A percentile compares a stretch with the other conserved stretches of the same genome.
These are phyloP conservation scores for Drosophila peninsularis DNA, from an alignment of 2,888 invertebrate species.

Conservation along the genomic window DNA sequence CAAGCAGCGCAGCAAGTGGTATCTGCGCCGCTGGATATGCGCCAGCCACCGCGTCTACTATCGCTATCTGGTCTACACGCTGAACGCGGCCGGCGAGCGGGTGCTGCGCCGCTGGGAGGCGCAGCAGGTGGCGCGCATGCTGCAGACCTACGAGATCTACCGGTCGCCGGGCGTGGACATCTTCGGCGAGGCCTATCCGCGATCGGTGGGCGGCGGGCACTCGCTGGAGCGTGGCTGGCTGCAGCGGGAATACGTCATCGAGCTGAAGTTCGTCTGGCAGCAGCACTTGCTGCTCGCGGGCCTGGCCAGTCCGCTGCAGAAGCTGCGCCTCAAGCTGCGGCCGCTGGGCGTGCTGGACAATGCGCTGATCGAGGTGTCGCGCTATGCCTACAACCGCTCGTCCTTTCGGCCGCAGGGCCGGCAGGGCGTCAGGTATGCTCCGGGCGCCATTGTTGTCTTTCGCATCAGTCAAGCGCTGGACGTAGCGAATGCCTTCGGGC, in stretches of 20 bases:
- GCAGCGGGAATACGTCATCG: constrained; percentile 89
- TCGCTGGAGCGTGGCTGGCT: constrained; percentile 92
- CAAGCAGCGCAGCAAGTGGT: constrained; percentile 86
- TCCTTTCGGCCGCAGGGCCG: constrained; percentile 55
- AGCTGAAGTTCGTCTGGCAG: constrained; percentile 90
- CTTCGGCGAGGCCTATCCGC: constrained; percentile 70
- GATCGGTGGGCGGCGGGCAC: constrained; percentile 62
- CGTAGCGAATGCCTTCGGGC: constrained; percentile 57
- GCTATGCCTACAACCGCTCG: constrained; percentile 69
- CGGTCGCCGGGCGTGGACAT: constrained; percentile 59
- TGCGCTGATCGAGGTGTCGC: constrained; percentile 69
- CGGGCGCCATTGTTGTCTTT: constrained; percentile 67
- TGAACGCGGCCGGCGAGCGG: constrained; percentile 67
- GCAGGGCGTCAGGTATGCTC: constrained; percentile 64
- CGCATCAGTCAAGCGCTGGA: constrained; percentile 69
- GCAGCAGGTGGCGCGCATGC: constrained; percentile 86
- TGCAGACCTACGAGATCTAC: constrained; percentile 74
- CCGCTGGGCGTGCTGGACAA: constrained; percentile 50
- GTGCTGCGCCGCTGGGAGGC: constrained; percentile 80
- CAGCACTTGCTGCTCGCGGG: constrained; percentile 89
- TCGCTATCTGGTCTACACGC: constrained; percentile 77
- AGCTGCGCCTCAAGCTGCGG: constrained; percentile 33
- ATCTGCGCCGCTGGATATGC: constrained; percentile 86
- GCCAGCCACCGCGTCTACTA: constrained; percentile 86
- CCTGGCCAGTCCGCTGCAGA: neutral